These are phyloP conservation scores for Etheostoma cragini DNA, from an alignment of 2,113 vertebrate genomes.

Conservation along the genomic window DNA sequence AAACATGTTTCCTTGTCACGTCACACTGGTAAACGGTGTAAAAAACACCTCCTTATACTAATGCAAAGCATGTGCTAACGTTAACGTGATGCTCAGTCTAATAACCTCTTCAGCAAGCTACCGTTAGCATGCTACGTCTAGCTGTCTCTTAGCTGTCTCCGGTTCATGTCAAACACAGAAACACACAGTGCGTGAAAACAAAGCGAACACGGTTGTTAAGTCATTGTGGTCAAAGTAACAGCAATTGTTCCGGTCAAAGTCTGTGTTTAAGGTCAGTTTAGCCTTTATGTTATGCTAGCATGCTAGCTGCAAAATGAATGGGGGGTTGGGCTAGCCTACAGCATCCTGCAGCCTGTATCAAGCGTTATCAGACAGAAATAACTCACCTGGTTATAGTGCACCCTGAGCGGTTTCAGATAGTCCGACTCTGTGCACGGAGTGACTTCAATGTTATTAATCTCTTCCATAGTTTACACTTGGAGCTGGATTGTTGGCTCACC, in stretches of 20 bases:
- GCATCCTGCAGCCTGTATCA: slow-evolving; percentile 56
- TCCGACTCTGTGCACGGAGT: slow-evolving; percentile 87
- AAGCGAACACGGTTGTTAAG: neutral
- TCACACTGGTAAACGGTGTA: neutral
- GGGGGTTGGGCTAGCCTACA: slow-evolving; percentile 77
- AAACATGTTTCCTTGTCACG: neutral
- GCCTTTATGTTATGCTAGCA: slow-evolving; percentile 60
- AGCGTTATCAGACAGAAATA: neutral
- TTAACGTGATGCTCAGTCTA: slow-evolving; percentile 46
- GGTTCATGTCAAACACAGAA: neutral
- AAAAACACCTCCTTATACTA: slow-evolving; percentile 26
- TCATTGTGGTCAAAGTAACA: neutral
- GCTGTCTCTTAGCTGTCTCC: slow-evolving; percentile 18
- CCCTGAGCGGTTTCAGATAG: slow-evolving; percentile 88
- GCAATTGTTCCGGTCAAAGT: neutral
- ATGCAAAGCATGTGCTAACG: slow-evolving; percentile 68
- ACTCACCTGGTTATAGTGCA: slow-evolving; percentile 91
- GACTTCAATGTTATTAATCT: slow-evolving; percentile 85
- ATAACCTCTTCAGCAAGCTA: slow-evolving; percentile 41
- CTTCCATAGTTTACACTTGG: slow-evolving; percentile 81
- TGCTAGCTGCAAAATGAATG: slow-evolving; percentile 64
- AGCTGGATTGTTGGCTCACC: slow-evolving; percentile 57
- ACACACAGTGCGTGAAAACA: neutral
- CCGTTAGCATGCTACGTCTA: slow-evolving; percentile 66
- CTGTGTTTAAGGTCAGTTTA: slow-evolving; percentile 49